Evolutionary conservation across 2,888 invertebrate species (phyloP).

Genomic region (Alentia gelatinosa): DNA sequence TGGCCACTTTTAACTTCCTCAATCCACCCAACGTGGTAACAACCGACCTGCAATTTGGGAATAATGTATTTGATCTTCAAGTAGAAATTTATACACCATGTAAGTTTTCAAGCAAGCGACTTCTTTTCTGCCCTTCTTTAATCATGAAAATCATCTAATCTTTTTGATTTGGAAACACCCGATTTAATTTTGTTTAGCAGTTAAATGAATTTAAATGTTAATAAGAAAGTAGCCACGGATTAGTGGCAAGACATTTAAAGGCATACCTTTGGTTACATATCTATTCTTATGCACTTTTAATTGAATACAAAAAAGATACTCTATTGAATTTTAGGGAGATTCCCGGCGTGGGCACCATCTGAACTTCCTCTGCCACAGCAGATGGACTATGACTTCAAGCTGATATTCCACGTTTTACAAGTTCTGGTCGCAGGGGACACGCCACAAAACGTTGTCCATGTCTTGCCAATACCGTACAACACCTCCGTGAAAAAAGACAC

Average conservation of each 20-base stretch:
- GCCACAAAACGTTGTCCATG: background rate
- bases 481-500: background rate
- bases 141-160: too few species aligned
- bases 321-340: too few species aligned
- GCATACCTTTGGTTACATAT: too few species aligned
- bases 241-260: too few species aligned
- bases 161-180: too few species aligned
- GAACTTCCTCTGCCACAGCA: background rate
- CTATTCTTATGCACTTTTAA: too few species aligned
- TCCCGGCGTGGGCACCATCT: constrained; percentile 6
- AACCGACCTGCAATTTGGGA: background rate
- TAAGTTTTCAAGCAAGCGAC: too few species aligned
- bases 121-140: too few species aligned
- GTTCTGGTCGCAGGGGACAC: background rate
- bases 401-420: background rate
- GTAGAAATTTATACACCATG: background rate
- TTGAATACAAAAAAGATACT: too few species aligned
- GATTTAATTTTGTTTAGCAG: too few species aligned
- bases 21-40: background rate
- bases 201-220: too few species aligned
- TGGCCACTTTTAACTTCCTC: background rate
- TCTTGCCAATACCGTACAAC: background rate
- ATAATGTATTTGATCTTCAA: background rate
- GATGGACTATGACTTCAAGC: background rate
- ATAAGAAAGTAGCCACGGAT: too few species aligned